A percentile compares a stretch with the other conserved stretches of the same genome.
phyloP scores from a whole-genome alignment of 2,888 invertebrate genomes.

The Apamea sordens region DNA sequence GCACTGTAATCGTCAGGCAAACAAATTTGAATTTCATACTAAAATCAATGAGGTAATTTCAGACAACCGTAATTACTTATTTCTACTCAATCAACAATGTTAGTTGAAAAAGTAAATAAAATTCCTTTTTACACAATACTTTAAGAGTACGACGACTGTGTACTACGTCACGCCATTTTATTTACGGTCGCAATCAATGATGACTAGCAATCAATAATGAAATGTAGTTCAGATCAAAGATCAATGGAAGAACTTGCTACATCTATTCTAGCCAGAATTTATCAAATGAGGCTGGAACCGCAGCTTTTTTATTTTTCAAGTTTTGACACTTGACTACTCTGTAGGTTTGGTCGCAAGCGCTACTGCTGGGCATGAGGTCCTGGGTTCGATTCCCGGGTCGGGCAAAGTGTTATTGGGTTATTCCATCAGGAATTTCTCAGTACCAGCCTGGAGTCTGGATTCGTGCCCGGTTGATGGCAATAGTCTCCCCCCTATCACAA shows the following conservation, averaged over 20 bases:
- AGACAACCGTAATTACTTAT: not conserved
- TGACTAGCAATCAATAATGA: conserved; percentile 12
- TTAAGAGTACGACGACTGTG: not conserved
- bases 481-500: no score
- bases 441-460: no score
- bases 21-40: not conserved
- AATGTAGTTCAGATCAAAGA: conserved; percentile 35
- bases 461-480: no score
- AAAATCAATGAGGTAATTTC: conserved; percentile 5
- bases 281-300: not conserved
- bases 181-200: conserved; percentile 22
- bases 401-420: no score
- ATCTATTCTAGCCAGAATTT: not conserved
- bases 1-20: not conserved
- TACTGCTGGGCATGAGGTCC: no score
- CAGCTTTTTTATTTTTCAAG: not conserved
- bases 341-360: not conserved
- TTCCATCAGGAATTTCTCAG: no score
- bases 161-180: conserved; percentile 26
- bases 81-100: not conserved
- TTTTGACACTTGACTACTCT: no score
- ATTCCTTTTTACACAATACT: conserved; percentile 25
- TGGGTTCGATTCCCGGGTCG: not conserved
- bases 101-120: conserved; percentile 5
- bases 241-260: conserved; percentile 39